These are phyloP conservation scores for Vulpes vulpes DNA, from an alignment of 2,113 vertebrate genomes.

Conservation along the genomic window DNA sequence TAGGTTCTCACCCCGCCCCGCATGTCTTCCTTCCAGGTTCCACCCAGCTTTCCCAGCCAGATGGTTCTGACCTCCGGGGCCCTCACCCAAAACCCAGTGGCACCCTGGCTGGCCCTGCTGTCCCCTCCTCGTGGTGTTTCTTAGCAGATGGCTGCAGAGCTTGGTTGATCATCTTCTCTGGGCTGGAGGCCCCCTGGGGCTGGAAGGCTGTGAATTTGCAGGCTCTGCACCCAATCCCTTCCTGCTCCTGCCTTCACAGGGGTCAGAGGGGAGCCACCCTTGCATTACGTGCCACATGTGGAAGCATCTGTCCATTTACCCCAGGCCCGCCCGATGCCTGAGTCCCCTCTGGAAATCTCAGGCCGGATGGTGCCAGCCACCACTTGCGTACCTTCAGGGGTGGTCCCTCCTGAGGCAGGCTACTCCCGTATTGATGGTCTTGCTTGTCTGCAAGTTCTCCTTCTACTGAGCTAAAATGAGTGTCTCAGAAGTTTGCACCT, in stretches of 20 bases:
- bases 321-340: rapidly evolving
- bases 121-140: not conserved
- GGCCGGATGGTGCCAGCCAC: not conserved
- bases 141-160: conserved; percentile 39
- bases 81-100: not conserved
- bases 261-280: not conserved
- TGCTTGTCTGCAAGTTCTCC: not conserved
- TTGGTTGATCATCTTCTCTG: not conserved
- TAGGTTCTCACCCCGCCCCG: not conserved
- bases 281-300: not conserved
- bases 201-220: not conserved
- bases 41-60: not conserved
- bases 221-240: not conserved
- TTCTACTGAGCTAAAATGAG: not conserved
- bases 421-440: rapidly evolving
- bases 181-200: not conserved
- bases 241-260: not conserved
- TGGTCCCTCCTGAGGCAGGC: not conserved
- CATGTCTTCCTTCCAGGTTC: conserved; percentile 61
- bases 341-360: not conserved
- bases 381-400: not conserved
- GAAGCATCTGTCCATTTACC: rapidly evolving
- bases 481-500: not conserved
- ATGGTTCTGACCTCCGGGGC: not conserved
- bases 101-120: not conserved